Conservation (phyloP, 2,888 invertebrate genomes). For the Limnephilus rhombicus region DNA sequence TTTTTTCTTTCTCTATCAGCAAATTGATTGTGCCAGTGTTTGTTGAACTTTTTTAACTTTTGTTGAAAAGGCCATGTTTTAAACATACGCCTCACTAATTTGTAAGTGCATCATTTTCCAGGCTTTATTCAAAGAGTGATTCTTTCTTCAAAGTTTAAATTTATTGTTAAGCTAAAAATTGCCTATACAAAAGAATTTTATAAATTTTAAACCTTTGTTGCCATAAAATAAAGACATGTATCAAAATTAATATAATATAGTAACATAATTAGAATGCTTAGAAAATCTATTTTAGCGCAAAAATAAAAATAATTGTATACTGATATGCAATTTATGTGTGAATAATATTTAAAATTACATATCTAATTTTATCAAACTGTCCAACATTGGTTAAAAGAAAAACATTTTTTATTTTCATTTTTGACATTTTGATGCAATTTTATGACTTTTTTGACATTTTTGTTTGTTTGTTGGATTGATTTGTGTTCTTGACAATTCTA, state of each 20-base stretch:
- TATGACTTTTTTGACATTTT: not conserved
- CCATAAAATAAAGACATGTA: not conserved
- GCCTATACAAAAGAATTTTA: not conserved
- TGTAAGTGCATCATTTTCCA: not conserved
- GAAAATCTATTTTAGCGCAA: not conserved
- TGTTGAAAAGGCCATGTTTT: not conserved
- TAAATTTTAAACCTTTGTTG: not conserved
- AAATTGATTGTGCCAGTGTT: not conserved
- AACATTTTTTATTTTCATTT: not conserved
- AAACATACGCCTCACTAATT: not conserved
- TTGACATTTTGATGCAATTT: not conserved
- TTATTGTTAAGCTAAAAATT: not conserved
- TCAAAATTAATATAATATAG: not conserved
- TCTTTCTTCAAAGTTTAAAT: not conserved
- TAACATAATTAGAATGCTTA: not conserved
- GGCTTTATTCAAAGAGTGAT: not conserved
- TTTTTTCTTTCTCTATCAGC: not conserved
- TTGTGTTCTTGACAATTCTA: not conserved
- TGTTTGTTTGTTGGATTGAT: not conserved
- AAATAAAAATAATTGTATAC: not conserved
- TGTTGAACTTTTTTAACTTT: not conserved
- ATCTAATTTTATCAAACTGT: not conserved
- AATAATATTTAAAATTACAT: slow-evolving; percentile 1
- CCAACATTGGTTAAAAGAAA: not conserved
- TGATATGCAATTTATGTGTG: not conserved